Evolutionary conservation across 2,113 vertebrate genomes (phyloP).

Genomic region (Phylloscopus trochiloides): DNA sequence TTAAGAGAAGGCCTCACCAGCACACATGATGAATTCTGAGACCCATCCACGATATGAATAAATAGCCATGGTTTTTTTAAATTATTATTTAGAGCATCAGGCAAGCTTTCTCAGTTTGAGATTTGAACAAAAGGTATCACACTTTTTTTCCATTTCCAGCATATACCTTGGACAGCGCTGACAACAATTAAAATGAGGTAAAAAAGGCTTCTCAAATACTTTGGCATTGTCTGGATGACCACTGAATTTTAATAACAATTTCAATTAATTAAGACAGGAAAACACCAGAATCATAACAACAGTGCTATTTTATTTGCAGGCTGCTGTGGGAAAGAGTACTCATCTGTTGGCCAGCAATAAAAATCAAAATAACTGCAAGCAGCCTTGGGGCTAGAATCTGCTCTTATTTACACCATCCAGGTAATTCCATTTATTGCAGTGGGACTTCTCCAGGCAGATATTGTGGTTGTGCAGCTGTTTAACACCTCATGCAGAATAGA

Average conservation of each 20-base stretch:
- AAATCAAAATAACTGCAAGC: slow-evolving; percentile 19
- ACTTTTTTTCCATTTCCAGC: not conserved
- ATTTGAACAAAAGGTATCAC: not conserved
- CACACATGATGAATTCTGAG: not conserved
- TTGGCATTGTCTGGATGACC: not conserved
- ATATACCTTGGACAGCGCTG: slow-evolving; percentile 1
- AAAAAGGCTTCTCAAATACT: not conserved
- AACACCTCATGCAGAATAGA: not conserved
- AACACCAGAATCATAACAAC: not conserved
- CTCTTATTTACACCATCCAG: slow-evolving; percentile 42
- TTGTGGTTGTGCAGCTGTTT: slow-evolving; percentile 11
- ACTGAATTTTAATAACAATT: not conserved
- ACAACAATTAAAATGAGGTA: not conserved
- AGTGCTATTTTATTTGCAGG: not conserved
- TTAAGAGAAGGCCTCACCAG: not conserved
- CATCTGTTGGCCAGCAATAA: not conserved
- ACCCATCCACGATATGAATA: not conserved
- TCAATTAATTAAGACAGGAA: slow-evolving; percentile 13
- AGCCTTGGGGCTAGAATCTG: slow-evolving; percentile 1
- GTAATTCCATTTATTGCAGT: slow-evolving; percentile 41
- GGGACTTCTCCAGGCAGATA: slow-evolving; percentile 29
- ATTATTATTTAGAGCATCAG: not conserved
- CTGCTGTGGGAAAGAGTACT: not conserved
- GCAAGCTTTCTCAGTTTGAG: not conserved
- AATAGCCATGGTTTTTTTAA: not conserved